Percentiles rank a stretch among this genome's conserved stretches.
Evolutionary conservation across 2,888 invertebrate species (phyloP).

Genomic region (Ctena decussata): DNA sequence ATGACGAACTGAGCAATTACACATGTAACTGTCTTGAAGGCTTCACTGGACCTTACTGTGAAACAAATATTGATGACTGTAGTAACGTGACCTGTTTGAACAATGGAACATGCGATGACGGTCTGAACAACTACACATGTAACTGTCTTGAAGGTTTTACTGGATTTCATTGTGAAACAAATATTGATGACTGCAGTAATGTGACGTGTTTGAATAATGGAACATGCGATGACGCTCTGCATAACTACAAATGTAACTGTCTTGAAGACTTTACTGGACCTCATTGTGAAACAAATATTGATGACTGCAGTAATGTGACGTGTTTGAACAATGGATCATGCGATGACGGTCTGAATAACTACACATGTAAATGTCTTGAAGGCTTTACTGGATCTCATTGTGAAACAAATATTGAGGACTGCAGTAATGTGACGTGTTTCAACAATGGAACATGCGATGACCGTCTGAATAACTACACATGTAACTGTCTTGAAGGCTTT

Average conservation of each 20-base stretch:
- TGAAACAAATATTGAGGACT: conserved; percentile 38
- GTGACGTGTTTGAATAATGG: background rate
- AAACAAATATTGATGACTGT: conserved; percentile 50
- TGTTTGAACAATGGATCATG: conserved; percentile 52
- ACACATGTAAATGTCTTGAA: conserved; percentile 36
- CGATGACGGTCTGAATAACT: conserved; percentile 14
- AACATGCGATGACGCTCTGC: background rate
- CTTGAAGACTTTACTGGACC: background rate
- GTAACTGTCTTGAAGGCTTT: background rate
- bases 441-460: conserved; percentile 28
- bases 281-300: conserved; percentile 30
- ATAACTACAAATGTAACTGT: background rate
- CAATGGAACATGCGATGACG: conserved; percentile 34
- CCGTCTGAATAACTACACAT: background rate
- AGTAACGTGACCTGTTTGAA: conserved; percentile 42
- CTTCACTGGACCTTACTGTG: conserved; percentile 13
- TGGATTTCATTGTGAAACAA: background rate
- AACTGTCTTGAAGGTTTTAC: conserved; percentile 27
- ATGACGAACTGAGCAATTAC: background rate
- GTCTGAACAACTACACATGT: conserved; percentile 19
- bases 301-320: conserved; percentile 49
- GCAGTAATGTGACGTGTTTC: conserved; percentile 43
- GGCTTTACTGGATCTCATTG: conserved; percentile 35
- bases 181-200: background rate
- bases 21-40: background rate